Evolutionary conservation across 2,113 vertebrate genomes (phyloP).

Genomic region (Rhodinocichla rosea): DNA sequence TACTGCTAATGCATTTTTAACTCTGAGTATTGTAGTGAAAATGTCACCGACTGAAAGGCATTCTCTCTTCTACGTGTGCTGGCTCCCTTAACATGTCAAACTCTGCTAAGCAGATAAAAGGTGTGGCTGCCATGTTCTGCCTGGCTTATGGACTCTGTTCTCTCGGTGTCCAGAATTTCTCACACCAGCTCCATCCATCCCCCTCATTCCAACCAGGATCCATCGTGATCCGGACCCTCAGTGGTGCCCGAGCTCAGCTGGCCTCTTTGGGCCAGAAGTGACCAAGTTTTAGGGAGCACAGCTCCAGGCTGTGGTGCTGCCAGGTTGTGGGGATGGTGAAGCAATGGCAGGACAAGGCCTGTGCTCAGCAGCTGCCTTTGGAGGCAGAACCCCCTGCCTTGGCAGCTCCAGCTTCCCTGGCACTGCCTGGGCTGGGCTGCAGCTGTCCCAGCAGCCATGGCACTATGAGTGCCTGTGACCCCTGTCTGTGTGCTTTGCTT

Average conservation of each 20-base stretch:
- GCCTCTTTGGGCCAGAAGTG: not conserved
- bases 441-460: not conserved
- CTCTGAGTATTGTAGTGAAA: constrained; percentile 32
- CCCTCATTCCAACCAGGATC: not conserved
- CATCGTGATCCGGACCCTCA: accelerated
- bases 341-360: accelerated
- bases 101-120: constrained; percentile 18
- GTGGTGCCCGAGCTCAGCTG: not conserved
- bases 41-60: not conserved
- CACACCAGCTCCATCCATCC: not conserved
- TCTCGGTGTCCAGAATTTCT: not conserved
- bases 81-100: constrained; percentile 13
- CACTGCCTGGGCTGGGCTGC: not conserved
- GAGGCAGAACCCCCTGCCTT: not conserved
- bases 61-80: not conserved
- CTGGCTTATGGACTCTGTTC: not conserved
- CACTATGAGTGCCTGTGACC: not conserved
- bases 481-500: accelerated
- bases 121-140: not conserved
- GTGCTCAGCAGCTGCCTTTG: not conserved
- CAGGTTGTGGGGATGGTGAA: no score
- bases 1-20: constrained; percentile 47
- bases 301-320: not conserved
- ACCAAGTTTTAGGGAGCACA: not conserved
- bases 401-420: not conserved